Conservation (phyloP, 2,113 vertebrate genomes). For the Chionodraco myersi region DNA sequence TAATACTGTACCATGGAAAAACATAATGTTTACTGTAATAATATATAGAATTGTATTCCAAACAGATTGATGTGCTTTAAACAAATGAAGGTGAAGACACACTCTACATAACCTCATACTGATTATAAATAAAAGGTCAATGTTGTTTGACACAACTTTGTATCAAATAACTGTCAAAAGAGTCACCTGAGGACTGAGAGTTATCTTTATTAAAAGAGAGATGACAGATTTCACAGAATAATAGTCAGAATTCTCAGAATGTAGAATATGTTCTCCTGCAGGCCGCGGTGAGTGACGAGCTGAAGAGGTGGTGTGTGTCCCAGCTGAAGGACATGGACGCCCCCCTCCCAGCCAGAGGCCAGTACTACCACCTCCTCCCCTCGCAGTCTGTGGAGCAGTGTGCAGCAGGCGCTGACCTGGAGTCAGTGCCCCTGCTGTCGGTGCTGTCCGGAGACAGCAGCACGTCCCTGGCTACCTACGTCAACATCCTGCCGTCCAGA, state of each 20-base stretch:
- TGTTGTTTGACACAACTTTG: background rate
- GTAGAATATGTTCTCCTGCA: conserved; percentile 68
- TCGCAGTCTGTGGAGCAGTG: conserved; percentile 86
- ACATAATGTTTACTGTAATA: no score
- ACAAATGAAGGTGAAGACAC: no score
- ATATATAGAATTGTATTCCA: no score
- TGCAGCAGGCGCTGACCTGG: conserved; percentile 77
- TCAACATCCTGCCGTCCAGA: conserved; percentile 67
- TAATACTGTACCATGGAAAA: no score
- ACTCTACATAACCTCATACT: background rate
- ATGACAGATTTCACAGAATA: background rate
- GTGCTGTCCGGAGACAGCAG: conserved; percentile 75
- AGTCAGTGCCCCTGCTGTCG: conserved; percentile 64
- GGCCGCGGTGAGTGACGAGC: conserved; percentile 85
- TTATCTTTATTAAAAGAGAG: background rate
- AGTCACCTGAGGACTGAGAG: background rate
- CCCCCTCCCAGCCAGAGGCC: conserved; percentile 83
- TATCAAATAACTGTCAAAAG: background rate
- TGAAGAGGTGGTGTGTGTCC: conserved; percentile 90
- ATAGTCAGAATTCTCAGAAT: background rate
- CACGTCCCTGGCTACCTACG: conserved; percentile 80
- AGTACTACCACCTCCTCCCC: conserved; percentile 84
- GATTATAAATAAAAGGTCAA: background rate
- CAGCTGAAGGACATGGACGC: conserved; percentile 89
- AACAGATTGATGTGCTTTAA: no score